Percentiles rank a stretch among this genome's conserved stretches.
These are phyloP conservation scores for Actinernus sp. DNA, from an alignment of 92 coral and sea anemone species.

Conservation along the genomic window DNA sequence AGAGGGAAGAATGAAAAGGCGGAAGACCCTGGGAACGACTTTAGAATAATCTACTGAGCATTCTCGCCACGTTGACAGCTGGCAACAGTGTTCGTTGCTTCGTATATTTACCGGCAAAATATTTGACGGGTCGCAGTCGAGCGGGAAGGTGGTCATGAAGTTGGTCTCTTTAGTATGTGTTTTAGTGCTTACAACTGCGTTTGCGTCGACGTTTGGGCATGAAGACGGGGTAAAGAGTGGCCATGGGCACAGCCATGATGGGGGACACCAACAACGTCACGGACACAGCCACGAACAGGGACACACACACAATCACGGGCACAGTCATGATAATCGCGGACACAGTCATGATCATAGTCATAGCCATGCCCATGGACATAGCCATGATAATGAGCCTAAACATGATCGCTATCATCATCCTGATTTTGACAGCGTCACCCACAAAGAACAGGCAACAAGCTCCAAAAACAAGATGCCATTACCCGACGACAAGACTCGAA, in stretches of 20 bases:
- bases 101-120: slow-evolving; percentile 24
- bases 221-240: slow-evolving; percentile 6
- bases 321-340: slow-evolving; percentile 33
- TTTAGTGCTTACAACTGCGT: slow-evolving; percentile 16
- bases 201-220: slow-evolving; percentile 1
- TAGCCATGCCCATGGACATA: slow-evolving; percentile 27
- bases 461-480: slow-evolving; percentile 29
- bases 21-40: too few species aligned
- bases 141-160: slow-evolving; percentile 9
- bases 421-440: slow-evolving; percentile 32
- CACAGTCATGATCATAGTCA: slow-evolving; percentile 52
- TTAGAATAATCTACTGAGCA: too few species aligned
- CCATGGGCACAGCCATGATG: slow-evolving; percentile 45
- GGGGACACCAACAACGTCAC: slow-evolving; percentile 38
- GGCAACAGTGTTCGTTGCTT: slow-evolving; percentile 39
- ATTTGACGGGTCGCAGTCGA: slow-evolving; percentile 6
- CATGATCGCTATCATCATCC: neutral
- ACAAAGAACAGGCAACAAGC: slow-evolving; percentile 1
- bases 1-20: too few species aligned
- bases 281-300: slow-evolving; percentile 38
- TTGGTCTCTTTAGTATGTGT: neutral
- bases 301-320: slow-evolving; percentile 30
- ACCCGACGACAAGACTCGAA: slow-evolving; percentile 38
- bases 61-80: slow-evolving; percentile 92
- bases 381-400: slow-evolving; percentile 27